A percentile compares a stretch with the other conserved stretches of the same genome.
phyloP scores from a whole-genome alignment of 37 sponge, comb jelly and placozoan species.

The Cladorhizidae sp. region DNA sequence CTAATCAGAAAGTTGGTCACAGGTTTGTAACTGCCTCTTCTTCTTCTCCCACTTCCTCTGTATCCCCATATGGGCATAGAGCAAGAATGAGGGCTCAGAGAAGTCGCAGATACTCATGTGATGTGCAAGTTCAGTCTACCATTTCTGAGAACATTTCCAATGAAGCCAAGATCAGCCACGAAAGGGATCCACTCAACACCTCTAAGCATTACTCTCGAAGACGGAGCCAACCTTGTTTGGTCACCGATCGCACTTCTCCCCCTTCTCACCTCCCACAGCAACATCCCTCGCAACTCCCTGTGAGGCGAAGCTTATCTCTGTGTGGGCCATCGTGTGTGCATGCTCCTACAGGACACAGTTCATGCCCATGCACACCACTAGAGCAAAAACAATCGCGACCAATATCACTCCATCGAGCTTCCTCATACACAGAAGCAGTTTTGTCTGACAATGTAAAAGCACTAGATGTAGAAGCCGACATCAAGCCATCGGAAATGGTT shows the following conservation, averaged over 20 bases:
- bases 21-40: not conserved
- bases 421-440: constrained; percentile 50
- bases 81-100: not conserved
- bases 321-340: not conserved
- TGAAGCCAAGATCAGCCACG: too few species aligned
- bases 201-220: not conserved
- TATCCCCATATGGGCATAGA: not conserved
- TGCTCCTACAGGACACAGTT: constrained; percentile 35
- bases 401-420: constrained; percentile 10
- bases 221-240: not conserved
- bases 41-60: too few species aligned
- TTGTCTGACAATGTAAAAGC: constrained; percentile 1
- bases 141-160: not conserved
- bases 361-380: constrained; percentile 28
- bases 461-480: constrained; percentile 7
- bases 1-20: not conserved
- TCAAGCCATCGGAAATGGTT: constrained; percentile 1
- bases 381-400: constrained; percentile 25
- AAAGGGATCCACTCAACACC: too few species aligned
- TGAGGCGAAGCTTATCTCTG: constrained; percentile 22
- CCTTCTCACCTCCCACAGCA: not conserved
- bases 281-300: not conserved
- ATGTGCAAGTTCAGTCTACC: not conserved
- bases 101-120: not conserved
- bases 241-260: not conserved